These are phyloP conservation scores for Himalopsyche anomala DNA, from an alignment of 2,888 invertebrate genomes.

Conservation along the genomic window DNA sequence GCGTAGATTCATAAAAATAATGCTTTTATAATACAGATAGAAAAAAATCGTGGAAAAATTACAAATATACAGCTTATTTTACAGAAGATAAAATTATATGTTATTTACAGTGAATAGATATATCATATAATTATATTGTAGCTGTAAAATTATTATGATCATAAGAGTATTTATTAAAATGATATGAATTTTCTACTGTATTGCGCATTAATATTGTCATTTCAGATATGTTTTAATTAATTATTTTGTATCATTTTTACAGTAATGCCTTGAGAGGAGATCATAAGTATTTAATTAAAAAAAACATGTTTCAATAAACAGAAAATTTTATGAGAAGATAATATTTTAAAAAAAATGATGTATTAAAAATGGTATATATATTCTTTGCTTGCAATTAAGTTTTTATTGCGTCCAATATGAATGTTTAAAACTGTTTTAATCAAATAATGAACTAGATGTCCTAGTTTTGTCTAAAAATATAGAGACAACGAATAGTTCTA, in stretches of 20 bases:
- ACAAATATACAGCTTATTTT: slow-evolving; percentile 12
- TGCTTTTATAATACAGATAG: background rate
- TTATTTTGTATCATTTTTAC: slow-evolving; percentile 5
- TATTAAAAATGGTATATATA: too few relatives aligned
- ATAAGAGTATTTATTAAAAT: background rate
- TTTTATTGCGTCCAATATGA: too few relatives aligned
- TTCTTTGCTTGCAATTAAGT: too few relatives aligned
- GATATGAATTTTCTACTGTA: slow-evolving; percentile 25
- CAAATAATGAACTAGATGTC: too few relatives aligned
- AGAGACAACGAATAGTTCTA: too few relatives aligned
- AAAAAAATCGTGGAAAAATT: background rate
- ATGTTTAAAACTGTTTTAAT: too few relatives aligned
- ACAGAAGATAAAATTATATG: background rate
- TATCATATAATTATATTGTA: background rate
- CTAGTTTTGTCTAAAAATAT: too few relatives aligned
- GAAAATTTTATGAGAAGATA: too few relatives aligned
- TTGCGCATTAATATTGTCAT: slow-evolving; percentile 39
- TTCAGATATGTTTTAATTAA: slow-evolving; percentile 38
- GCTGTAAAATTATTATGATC: background rate
- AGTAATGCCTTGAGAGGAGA: too few relatives aligned
- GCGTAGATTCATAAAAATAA: slow-evolving; percentile 14
- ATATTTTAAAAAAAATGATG: too few relatives aligned
- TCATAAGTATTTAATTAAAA: too few relatives aligned
- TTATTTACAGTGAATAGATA: slow-evolving; percentile 14
- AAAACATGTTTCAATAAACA: too few relatives aligned